phyloP scores from a whole-genome alignment of 2,888 invertebrate genomes.

The Cephus pulcher region DNA sequence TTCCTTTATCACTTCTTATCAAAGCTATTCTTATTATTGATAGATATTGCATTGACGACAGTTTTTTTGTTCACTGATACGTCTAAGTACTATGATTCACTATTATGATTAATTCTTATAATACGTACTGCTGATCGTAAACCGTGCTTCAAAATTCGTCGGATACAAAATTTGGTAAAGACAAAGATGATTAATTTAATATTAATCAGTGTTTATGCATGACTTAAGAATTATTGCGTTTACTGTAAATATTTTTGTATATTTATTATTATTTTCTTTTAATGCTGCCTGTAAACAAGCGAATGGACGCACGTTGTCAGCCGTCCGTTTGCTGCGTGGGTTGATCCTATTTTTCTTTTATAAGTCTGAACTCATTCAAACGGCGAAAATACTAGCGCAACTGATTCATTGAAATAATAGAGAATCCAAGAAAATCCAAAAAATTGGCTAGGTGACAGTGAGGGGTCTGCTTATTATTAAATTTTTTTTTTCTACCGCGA shows the following conservation, averaged over 20 bases:
- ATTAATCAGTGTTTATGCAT: background rate
- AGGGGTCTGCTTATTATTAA: background rate
- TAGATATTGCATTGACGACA: background rate
- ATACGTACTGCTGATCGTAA: too few relatives aligned
- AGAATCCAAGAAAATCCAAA: background rate
- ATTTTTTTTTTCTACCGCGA: background rate
- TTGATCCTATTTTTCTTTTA: background rate
- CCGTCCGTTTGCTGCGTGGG: background rate
- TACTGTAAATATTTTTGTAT: background rate
- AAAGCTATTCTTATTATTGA: background rate
- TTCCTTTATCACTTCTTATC: background rate
- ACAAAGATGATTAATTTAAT: background rate
- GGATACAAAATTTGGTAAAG: background rate
- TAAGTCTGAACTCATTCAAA: background rate
- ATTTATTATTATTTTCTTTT: background rate
- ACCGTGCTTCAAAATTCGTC: background rate
- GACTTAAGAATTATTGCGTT: background rate
- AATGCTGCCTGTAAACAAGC: too few relatives aligned
- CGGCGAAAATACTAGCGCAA: background rate
- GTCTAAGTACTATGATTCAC: background rate
- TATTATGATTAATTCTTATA: background rate
- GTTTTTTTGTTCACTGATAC: background rate
- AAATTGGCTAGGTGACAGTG: background rate
- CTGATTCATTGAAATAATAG: background rate
- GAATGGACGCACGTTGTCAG: background rate